Evolutionary conservation across 2,113 vertebrate genomes (phyloP), one percentile per base, ranked within the genome.

Genomic region (Eleginops maclovinus): DNA sequence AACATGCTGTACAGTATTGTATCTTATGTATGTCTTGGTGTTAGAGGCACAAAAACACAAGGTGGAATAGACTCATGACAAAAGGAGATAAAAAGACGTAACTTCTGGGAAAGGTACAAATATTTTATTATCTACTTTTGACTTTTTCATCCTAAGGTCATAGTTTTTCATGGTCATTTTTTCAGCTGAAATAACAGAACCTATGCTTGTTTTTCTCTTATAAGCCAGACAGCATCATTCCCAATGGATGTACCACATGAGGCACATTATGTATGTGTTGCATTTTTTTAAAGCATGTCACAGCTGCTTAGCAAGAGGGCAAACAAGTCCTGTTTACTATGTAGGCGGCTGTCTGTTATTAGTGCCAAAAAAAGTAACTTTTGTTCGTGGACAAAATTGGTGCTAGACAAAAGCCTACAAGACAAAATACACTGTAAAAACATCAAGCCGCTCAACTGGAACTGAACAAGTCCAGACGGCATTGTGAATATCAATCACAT

Each of bases 301-400:
- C 82, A 83, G 78, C 78, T 84, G 66, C 61, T 78, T 63, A 13
- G n/a, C 8, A 63, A 72, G 26, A 58, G 50, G 36, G 3, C 44
- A 72, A 36, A 36, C 72, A 73, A 58, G 58, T 60, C 56, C n/a
- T 72, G 53, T 78, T 76, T 60, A 65, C 41, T 63, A 15, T 59
- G 49, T 21, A 31, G 28, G 50, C 65, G 66, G 62, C 21, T 54
- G 64, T 40, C 44, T 1, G 13, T n/a, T 66, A 55, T 68, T 40
- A 31, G 54, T 54, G 12, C 56, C 58, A 73, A 22, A 59, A 60
- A 72, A 36, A 36, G 26, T 28, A 13, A 36, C 7, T 44, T 54
- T 50, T 74, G 28, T 65, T 82, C 21, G 16, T 19, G 40, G 53
- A 80, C 53, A 63, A 62, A 61, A 46, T 21, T n/a, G 13, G 0